Evolutionary conservation across 2,113 vertebrate species (phyloP), one percentile per base, ranked within the genome.

Genomic region (Acanthisitta chloris): DNA sequence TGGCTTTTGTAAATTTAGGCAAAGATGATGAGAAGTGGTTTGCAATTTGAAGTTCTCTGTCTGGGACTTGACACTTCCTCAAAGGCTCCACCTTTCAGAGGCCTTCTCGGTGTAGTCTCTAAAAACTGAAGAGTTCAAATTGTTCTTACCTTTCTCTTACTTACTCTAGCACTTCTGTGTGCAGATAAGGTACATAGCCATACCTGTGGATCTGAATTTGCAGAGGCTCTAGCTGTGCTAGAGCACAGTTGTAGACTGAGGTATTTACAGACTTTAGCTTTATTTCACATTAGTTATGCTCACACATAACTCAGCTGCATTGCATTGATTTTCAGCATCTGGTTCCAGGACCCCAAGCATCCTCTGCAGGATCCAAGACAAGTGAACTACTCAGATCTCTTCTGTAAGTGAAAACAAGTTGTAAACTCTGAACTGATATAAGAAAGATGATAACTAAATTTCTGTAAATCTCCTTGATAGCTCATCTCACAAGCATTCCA

Each of bases 21-120:
- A 65, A 73, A 65, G 69, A 58, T 71, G 29, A 28, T 64, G 51
- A 92, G 49, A 77, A 92, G 15, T 0, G 0, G 11, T 42, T 93
- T 70, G 58, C 5, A 54, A 70, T 80, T 92, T 77, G 65, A 88
- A 81, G n/a, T 84, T 95, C 28, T 73, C 33, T 81, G 25, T 65
- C 59, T 72, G 58, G 26, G 62, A 62, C 23, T 34, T 61, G 28
- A 40, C 36, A 49, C 54, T 69, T 93, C 26, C 42, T 82, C 45
- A 69, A 49, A 96, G 45, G 17, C 16, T 71, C 9, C 46, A 21
- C 26, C 17, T 92, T 91, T 65, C 55, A 80, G 74, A 79, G 14
- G 8, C 13, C 24, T 14, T 81, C 54, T 58, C 13, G 18, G 29
- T 11, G 24, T 8, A 67, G 48, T 43, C 31, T 33, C 29, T 72